A percentile compares a stretch with the other conserved stretches of the same genome.
phyloP scores from a whole-genome alignment of 2,888 invertebrate genomes.

The Osmoderma eremita region DNA sequence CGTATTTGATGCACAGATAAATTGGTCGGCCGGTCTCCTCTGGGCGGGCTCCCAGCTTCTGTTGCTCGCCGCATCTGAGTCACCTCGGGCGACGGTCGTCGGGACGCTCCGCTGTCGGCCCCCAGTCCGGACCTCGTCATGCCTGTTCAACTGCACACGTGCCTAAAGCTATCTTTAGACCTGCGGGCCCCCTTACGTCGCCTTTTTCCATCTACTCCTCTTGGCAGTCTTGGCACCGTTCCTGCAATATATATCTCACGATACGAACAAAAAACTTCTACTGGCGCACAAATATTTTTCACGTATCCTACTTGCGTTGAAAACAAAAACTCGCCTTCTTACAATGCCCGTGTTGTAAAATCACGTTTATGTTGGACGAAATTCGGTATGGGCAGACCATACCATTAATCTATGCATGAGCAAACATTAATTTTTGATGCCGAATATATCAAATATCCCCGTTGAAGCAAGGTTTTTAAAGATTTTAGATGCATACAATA shows the following conservation, averaged over 20 bases:
- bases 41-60: constrained; percentile 37
- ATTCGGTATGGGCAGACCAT: too few relatives aligned
- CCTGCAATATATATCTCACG: constrained; percentile 39
- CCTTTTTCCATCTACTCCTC: constrained; percentile 54
- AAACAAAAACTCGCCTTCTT: constrained; percentile 10
- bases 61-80: constrained; percentile 45
- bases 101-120: constrained; percentile 49
- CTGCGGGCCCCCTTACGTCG: constrained; percentile 61
- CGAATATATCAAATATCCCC: too few relatives aligned
- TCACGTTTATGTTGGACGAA: not conserved
- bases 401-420: too few relatives aligned
- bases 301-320: constrained; percentile 15
- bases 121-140: constrained; percentile 51
- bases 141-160: constrained; percentile 58
- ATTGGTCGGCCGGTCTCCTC: constrained; percentile 22
- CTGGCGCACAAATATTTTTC: constrained; percentile 34
- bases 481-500: too few relatives aligned
- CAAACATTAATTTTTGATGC: too few relatives aligned
- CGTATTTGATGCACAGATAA: not conserved
- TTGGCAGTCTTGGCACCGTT: constrained; percentile 50
- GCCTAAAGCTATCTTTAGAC: constrained; percentile 64
- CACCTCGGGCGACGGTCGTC: constrained; percentile 48
- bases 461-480: too few relatives aligned
- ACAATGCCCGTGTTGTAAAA: not conserved
- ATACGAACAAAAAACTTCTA: constrained; percentile 34